A percentile compares a stretch with the other conserved stretches of the same genome.
Conservation (phyloP, 2,888 invertebrate species). For the Clunio marinus region DNA sequence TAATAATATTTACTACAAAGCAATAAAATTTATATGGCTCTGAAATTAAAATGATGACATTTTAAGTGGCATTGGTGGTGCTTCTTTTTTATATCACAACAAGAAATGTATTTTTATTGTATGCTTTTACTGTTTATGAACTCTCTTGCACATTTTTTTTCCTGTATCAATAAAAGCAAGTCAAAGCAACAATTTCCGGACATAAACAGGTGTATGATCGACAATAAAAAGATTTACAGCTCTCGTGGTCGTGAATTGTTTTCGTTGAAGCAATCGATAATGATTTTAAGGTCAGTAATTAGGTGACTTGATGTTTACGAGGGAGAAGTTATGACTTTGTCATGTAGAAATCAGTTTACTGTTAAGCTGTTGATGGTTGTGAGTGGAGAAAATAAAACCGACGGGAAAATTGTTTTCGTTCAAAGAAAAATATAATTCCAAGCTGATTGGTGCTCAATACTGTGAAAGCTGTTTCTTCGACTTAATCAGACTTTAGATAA, state of each 20-base stretch:
- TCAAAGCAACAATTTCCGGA: background rate
- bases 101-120: constrained; percentile 25
- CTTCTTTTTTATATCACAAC: background rate
- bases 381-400: background rate
- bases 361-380: too few relatives aligned
- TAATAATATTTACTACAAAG: constrained; percentile 32
- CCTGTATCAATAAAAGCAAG: background rate
- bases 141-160: background rate
- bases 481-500: too few relatives aligned
- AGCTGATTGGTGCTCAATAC: too few relatives aligned
- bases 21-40: constrained; percentile 36
- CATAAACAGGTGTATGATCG: constrained; percentile 28
- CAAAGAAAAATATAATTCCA: too few relatives aligned
- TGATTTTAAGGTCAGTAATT: background rate
- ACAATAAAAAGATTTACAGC: constrained; percentile 34
- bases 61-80: constrained; percentile 23
- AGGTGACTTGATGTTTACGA: background rate
- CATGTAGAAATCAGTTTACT: too few relatives aligned
- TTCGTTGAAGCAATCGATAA: background rate
- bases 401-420: background rate
- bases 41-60: constrained; percentile 37
- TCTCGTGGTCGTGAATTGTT: background rate
- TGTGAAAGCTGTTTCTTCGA: too few relatives aligned
- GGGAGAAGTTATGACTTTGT: too few relatives aligned
- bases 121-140: constrained; percentile 17